A percentile compares a stretch with the other conserved stretches of the same genome.
phyloP scores from a whole-genome alignment of 2,888 invertebrate species.

The Meteorus cinctellus region DNA sequence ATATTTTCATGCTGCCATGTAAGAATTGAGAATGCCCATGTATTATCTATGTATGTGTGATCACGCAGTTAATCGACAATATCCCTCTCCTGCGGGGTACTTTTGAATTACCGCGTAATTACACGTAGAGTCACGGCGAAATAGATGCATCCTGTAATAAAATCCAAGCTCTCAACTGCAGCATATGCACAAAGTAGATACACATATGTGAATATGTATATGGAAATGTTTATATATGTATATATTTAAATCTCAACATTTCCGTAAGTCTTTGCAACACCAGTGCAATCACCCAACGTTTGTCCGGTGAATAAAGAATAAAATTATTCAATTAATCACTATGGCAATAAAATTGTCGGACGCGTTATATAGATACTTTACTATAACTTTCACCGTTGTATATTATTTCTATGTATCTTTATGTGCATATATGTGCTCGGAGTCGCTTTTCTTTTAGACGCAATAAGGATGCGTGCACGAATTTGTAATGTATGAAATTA shows the following conservation, averaged over 20 bases:
- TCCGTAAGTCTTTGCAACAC: neutral
- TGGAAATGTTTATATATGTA: neutral
- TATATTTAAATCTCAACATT: neutral
- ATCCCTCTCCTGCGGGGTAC: slow-evolving; percentile 59
- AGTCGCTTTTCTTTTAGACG: neutral
- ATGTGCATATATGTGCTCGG: neutral
- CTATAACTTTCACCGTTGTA: slow-evolving; percentile 8
- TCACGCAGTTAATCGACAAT: slow-evolving; percentile 64
- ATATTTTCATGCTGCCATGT: slow-evolving; percentile 11
- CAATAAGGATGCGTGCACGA: slow-evolving; percentile 5
- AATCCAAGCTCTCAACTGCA: slow-evolving; percentile 35
- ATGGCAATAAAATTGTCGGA: slow-evolving; percentile 12
- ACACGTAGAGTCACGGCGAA: slow-evolving; percentile 58
- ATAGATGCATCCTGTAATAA: slow-evolving; percentile 66
- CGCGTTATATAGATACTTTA: slow-evolving; percentile 4
- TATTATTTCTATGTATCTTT: neutral
- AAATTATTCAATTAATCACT: slow-evolving; percentile 11
- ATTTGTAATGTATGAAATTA: neutral
- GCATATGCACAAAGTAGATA: neutral
- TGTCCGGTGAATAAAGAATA: slow-evolving; percentile 2
- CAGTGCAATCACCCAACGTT: slow-evolving; percentile 5
- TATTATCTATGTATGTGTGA: neutral
- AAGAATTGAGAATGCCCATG: slow-evolving; percentile 32
- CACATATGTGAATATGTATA: neutral
- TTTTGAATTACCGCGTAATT: slow-evolving; percentile 67